Evolutionary conservation across 2,113 vertebrate species (phyloP).

Genomic region (Eira barbara): DNA sequence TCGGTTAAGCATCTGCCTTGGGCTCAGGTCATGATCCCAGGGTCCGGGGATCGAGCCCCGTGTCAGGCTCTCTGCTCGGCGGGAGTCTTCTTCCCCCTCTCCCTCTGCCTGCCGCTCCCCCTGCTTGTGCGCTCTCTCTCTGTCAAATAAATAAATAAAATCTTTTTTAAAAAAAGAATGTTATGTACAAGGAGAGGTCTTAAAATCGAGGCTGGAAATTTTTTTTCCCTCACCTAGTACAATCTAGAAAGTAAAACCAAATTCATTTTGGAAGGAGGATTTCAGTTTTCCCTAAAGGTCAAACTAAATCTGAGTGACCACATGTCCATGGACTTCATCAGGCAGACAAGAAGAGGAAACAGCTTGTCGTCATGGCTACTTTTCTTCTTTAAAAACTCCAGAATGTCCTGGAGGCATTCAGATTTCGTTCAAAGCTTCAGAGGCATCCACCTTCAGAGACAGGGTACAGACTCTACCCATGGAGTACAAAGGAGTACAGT

Average conservation of each 20-base stretch:
- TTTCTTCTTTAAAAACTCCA: constrained; percentile 3
- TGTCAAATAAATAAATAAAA: too few species aligned
- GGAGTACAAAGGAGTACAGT: neutral
- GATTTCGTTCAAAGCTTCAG: neutral
- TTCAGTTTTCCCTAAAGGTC: constrained; percentile 24
- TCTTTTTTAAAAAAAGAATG: neutral
- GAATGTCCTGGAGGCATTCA: neutral
- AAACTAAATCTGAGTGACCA: neutral
- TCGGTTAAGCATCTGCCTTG: too few species aligned
- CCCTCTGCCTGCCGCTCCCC: too few species aligned
- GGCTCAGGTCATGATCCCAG: too few species aligned
- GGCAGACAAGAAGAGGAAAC: neutral
- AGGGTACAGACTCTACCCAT: neutral
- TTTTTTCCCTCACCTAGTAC: neutral
- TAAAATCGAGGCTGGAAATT: neutral
- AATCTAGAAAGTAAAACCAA: constrained; percentile 43
- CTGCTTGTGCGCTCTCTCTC: too few species aligned
- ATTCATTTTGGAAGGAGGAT: constrained; percentile 12
- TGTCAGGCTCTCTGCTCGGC: too few species aligned
- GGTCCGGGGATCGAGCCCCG: too few species aligned
- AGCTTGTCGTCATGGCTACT: neutral
- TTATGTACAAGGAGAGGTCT: neutral
- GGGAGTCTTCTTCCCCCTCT: too few species aligned
- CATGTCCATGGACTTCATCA: neutral
- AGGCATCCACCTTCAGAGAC: neutral